Evolutionary conservation across 2,797 vertebrate species (phyloP).

Genomic region (Pseudomugil tenellus): DNA sequence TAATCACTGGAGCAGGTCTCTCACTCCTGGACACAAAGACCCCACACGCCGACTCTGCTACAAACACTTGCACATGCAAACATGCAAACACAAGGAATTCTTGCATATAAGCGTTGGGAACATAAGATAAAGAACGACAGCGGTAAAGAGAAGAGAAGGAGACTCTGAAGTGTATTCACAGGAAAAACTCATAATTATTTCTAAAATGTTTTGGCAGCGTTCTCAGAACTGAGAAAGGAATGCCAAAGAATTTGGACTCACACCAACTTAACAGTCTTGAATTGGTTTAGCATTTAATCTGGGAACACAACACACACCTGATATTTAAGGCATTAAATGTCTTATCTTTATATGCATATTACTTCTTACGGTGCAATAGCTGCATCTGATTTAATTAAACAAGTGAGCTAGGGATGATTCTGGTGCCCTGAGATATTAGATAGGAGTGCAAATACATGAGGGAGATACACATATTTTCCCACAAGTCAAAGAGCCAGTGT

Average conservation of each 20-base stretch:
- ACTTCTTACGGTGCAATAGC: slow-evolving; percentile 4
- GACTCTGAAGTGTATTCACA: slow-evolving; percentile 57
- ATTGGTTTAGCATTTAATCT: slow-evolving; percentile 68
- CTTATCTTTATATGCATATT: slow-evolving; percentile 26
- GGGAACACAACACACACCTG: slow-evolving; percentile 40
- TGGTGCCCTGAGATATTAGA: slow-evolving; percentile 42
- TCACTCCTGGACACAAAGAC: slow-evolving; percentile 80
- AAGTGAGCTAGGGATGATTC: slow-evolving; percentile 32
- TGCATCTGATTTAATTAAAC: slow-evolving; percentile 40
- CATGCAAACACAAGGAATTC: slow-evolving; percentile 59
- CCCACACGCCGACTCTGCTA: slow-evolving; percentile 74
- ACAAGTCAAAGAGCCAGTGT: slow-evolving; percentile 71
- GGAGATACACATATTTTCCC: slow-evolving; percentile 60
- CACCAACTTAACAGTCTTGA: slow-evolving; percentile 68
- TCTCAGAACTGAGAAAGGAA: slow-evolving; percentile 67
- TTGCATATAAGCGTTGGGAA: slow-evolving; percentile 39
- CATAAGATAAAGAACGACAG: slow-evolving; percentile 20
- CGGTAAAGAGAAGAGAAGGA: slow-evolving; percentile 16
- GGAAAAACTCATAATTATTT: slow-evolving; percentile 73
- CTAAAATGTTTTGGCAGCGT: slow-evolving; percentile 71
- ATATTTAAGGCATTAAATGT: slow-evolving; percentile 45
- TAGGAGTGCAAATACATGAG: slow-evolving; percentile 23
- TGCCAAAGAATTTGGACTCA: slow-evolving; percentile 77
- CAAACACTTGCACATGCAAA: slow-evolving; percentile 59
- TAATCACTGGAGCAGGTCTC: slow-evolving; percentile 85